phyloP scores from a whole-genome alignment of 2,888 invertebrate genomes.

The Creontiades dilutus region DNA sequence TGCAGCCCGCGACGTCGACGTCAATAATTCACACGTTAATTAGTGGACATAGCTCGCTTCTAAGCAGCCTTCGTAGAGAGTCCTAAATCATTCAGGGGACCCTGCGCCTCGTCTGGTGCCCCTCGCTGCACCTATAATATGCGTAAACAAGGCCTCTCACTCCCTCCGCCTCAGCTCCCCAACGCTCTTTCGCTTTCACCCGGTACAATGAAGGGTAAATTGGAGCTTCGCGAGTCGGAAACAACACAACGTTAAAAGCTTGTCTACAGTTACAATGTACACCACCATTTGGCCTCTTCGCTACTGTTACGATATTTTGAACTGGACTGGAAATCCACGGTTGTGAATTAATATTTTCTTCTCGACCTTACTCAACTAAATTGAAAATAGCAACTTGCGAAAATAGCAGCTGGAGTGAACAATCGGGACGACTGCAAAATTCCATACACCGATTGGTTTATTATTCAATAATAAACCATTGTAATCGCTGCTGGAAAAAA shows the following conservation, averaged over 20 bases:
- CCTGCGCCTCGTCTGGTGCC: conserved; percentile 29
- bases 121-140: conserved; percentile 26
- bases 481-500: no score
- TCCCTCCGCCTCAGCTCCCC: not conserved
- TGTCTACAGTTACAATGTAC: no score
- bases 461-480: no score
- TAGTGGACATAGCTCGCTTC: conserved; percentile 11
- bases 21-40: conserved; percentile 39
- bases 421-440: no score
- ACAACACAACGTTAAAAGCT: not conserved
- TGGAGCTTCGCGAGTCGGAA: not conserved
- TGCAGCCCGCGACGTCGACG: not conserved
- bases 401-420: no score
- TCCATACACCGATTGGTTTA: no score
- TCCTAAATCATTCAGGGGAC: conserved; percentile 10
- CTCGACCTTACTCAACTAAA: no score
- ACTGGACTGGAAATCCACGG: no score
- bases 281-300: no score
- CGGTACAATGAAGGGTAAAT: not conserved
- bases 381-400: no score
- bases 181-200: not conserved
- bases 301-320: no score
- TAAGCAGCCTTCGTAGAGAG: not conserved
- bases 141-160: conserved; percentile 14
- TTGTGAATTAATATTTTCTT: no score